Percentiles rank a stretch among this genome's conserved stretches.
Conservation (phyloP, 2,113 vertebrate species). For the Pipra filicauda region DNA sequence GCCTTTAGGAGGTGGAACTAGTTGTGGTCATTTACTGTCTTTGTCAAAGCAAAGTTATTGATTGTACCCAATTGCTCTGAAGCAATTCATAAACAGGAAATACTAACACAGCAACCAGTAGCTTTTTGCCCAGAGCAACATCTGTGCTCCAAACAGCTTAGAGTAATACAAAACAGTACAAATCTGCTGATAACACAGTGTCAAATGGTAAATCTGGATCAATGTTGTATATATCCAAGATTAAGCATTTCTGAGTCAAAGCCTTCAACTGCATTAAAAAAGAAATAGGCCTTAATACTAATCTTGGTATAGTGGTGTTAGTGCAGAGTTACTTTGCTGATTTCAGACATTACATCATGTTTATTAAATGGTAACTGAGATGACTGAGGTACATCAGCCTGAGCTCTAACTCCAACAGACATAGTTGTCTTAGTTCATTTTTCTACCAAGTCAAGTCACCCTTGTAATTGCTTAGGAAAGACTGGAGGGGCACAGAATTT, state of each 20-base stretch:
- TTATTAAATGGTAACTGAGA: not conserved
- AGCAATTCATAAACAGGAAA: not conserved
- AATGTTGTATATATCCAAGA: not conserved
- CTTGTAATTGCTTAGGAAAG: not conserved
- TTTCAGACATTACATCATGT: not conserved
- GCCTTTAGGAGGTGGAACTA: not conserved
- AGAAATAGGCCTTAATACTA: conserved; percentile 6
- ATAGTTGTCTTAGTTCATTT: not conserved
- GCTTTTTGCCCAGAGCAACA: conserved; percentile 5
- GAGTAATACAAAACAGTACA: not conserved
- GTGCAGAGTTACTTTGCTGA: not conserved
- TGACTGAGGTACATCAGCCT: not conserved
- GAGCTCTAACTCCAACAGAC: not conserved
- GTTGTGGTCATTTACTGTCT: not conserved
- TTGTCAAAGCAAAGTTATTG: not conserved
- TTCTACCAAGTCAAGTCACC: not conserved
- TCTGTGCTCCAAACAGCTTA: conserved; percentile 45
- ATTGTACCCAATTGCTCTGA: not conserved
- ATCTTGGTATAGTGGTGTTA: not conserved
- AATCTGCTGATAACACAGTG: conserved; percentile 18
- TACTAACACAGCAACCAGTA: not conserved
- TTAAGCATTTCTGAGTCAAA: conserved; percentile 26
- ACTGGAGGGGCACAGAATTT: not conserved
- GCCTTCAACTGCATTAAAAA: conserved; percentile 23
- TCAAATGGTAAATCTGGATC: conserved; percentile 39